Evolutionary conservation across 1,140 invertebrate species (phyloP), one percentile per base, ranked within the genome.

Genomic region (Drosophila bipectinata): DNA sequence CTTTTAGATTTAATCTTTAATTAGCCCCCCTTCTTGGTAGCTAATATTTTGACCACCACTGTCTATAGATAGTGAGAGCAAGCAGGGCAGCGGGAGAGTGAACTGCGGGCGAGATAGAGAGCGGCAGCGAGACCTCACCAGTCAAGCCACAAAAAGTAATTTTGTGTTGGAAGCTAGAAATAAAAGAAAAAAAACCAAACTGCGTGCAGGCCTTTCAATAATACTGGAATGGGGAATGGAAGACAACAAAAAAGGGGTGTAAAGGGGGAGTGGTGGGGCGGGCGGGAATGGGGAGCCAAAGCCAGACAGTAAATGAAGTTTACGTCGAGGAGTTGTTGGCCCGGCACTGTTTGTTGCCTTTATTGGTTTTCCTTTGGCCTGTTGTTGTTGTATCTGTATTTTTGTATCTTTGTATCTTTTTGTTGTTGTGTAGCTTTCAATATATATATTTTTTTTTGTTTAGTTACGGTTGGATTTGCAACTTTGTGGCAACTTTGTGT

Each of bases 121-220:
- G 44, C 44, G 39, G 48, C 28, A 34, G 54, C 48, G 15, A 37
- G 51, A 76, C 63, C 56, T 60, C 48, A 59, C 51, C 51, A 64
- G 69, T 63, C 75, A 72, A 75, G 71, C 77, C 71, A 79, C 71
- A 69, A 79, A 71, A 74, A 79, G 62, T 75, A 77, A 77, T 76
- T 77, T 77, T 76, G 73, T 76, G 53, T 69, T 76, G 59, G 53
- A 10, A 57, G 72, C 72, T 71, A 56, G 53, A 60, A 79, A 78
- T 59, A 72, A 60, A 6, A 57, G 44, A 53, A 30, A 7, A 41
- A 54, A 64, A 61, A 69, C 34, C 44, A 57, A 64, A 74, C 59
- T 80, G 77, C 77, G 63, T 79, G 54, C 62, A 68, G 57, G 56
- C 58, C 49, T 55, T 56, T 56, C 66, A 69, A 56, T 66, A 64